A percentile compares a stretch with the other conserved stretches of the same genome.
Evolutionary conservation across 2,797 vertebrate genomes (phyloP).

Genomic region (Chaenodraco wilsoni): DNA sequence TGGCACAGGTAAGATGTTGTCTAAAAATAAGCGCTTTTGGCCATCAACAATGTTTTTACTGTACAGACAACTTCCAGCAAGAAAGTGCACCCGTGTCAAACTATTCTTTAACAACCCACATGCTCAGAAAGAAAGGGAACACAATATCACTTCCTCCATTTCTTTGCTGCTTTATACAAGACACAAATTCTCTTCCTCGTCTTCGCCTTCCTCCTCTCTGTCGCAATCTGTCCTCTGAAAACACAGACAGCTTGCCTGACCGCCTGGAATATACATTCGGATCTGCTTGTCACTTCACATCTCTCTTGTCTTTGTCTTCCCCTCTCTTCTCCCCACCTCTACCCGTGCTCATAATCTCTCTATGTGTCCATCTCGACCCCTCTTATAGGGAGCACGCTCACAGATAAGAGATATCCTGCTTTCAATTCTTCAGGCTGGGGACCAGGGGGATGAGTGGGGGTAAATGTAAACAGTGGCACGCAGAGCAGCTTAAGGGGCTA

Average conservation of each 20-base stretch:
- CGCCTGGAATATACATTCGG: conserved; percentile 62
- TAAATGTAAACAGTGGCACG: conserved; percentile 80
- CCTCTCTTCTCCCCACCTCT: conserved; percentile 39
- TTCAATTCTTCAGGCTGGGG: conserved; percentile 62
- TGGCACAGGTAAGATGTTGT: too few relatives aligned
- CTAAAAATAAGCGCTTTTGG: neutral
- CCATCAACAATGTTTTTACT: neutral
- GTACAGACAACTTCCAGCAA: neutral
- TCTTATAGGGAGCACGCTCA: conserved; percentile 29
- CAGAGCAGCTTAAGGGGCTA: conserved; percentile 80
- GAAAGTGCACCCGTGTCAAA: neutral
- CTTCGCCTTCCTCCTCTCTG: conserved; percentile 33
- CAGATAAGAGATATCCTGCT: conserved; percentile 62
- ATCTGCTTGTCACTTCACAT: conserved; percentile 75
- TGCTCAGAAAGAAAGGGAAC: neutral
- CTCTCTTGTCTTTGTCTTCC: conserved; percentile 51
- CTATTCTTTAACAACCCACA: neutral
- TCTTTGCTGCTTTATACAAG: conserved; percentile 7
- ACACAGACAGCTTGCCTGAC: conserved; percentile 60
- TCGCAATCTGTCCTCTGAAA: conserved; percentile 52
- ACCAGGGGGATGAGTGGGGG: conserved; percentile 51
- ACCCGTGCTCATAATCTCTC: conserved; percentile 54
- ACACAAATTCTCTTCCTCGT: conserved; percentile 11
- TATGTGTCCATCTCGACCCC: conserved; percentile 47
- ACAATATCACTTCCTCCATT: neutral